Evolutionary conservation across 2,797 vertebrate species (phyloP).

Genomic region (Echiichthys vipera): DNA sequence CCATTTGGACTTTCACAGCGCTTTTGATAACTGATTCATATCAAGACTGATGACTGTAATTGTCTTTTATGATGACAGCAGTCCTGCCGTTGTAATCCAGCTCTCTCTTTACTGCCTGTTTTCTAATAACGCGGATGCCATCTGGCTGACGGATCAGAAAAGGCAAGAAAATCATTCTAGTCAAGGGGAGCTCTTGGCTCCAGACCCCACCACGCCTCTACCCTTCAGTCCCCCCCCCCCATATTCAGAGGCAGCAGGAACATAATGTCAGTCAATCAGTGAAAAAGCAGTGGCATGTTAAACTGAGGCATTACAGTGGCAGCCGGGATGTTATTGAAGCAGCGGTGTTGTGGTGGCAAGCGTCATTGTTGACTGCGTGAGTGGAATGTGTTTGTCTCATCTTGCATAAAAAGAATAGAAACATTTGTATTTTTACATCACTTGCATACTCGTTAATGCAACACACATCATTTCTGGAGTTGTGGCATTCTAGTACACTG

Average conservation of each 20-base stretch:
- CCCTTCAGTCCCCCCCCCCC: background rate
- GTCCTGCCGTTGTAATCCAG: slow-evolving; percentile 19
- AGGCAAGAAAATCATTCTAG: slow-evolving; percentile 16
- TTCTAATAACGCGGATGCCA: slow-evolving; percentile 49
- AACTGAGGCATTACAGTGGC: slow-evolving; percentile 53
- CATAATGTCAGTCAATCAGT: slow-evolving; percentile 54
- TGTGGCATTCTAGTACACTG: background rate
- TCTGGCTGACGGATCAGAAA: slow-evolving; percentile 48
- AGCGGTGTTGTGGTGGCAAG: slow-evolving; percentile 62
- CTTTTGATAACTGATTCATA: slow-evolving; percentile 44
- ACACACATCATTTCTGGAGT: background rate
- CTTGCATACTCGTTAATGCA: background rate
- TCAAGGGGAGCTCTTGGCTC: slow-evolving; percentile 58
- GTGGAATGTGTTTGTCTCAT: slow-evolving; percentile 41
- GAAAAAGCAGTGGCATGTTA: slow-evolving; percentile 57
- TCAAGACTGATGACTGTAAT: slow-evolving; percentile 48
- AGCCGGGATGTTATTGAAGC: slow-evolving; percentile 71
- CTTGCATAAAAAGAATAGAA: slow-evolving; percentile 7
- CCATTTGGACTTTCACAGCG: slow-evolving; percentile 53
- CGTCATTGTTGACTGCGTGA: slow-evolving; percentile 47
- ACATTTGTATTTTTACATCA: background rate
- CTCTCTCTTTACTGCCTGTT: slow-evolving; percentile 31
- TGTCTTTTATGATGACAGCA: slow-evolving; percentile 33
- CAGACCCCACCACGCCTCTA: background rate
- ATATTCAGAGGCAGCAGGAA: slow-evolving; percentile 40